Percentiles rank a stretch among this genome's conserved stretches.
Evolutionary conservation across 2,888 invertebrate genomes (phyloP).

Genomic region (Belgica antarctica): DNA sequence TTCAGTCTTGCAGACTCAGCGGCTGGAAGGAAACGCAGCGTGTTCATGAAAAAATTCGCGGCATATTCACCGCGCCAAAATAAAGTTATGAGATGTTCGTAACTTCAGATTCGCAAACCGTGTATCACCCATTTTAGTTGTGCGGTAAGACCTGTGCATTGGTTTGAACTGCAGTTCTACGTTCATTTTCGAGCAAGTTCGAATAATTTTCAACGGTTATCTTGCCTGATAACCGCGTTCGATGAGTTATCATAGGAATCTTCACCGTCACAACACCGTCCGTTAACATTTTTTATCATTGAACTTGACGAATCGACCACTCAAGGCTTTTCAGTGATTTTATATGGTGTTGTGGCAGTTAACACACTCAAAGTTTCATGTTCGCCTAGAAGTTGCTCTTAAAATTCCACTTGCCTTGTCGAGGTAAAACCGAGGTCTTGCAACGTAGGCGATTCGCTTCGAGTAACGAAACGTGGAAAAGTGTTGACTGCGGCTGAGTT

Average conservation of each 20-base stretch:
- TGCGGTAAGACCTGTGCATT: neutral
- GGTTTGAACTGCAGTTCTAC: too few relatives aligned
- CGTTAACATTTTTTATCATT: constrained; percentile 32
- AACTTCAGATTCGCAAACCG: constrained; percentile 41
- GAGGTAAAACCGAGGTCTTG: constrained; percentile 38
- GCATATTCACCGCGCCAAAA: constrained; percentile 11
- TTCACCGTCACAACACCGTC: constrained; percentile 11
- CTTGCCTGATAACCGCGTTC: too few relatives aligned
- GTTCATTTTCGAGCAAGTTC: too few relatives aligned
- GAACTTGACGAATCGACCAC: constrained; percentile 37
- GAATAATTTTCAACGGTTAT: too few relatives aligned
- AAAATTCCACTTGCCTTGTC: constrained; percentile 43
- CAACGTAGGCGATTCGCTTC: neutral
- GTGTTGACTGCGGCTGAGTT: too few relatives aligned
- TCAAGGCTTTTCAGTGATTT: constrained; percentile 41
- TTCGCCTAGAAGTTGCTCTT: constrained; percentile 40
- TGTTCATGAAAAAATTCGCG: neutral
- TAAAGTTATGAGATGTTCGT: constrained; percentile 40
- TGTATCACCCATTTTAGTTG: constrained; percentile 36
- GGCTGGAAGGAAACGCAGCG: constrained; percentile 33
- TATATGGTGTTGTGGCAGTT: constrained; percentile 18
- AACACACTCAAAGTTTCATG: constrained; percentile 23
- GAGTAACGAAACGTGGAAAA: constrained; percentile 3
- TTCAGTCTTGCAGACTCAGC: constrained; percentile 36
- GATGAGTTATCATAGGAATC: too few relatives aligned